A percentile compares a stretch with the other conserved stretches of the same genome.
Conservation (phyloP, 2,113 vertebrate species). For the Tragelaphus imberbis region DNA sequence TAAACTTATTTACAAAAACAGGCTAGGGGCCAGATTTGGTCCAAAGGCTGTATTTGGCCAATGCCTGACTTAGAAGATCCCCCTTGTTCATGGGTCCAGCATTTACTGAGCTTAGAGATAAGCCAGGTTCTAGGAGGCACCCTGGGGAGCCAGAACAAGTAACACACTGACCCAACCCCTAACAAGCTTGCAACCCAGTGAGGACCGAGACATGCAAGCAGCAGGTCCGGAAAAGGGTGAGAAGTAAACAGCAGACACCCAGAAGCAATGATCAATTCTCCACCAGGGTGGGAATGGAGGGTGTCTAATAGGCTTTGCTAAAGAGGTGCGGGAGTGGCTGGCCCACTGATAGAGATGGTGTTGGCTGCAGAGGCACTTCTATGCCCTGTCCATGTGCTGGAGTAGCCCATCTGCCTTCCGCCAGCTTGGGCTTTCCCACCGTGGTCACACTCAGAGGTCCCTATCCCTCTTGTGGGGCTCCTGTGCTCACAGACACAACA, state of each 20-base stretch:
- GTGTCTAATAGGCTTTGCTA: background rate
- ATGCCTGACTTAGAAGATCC: background rate
- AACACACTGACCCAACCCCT: too few relatives aligned
- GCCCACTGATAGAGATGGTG: background rate
- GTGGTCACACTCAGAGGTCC: accelerated
- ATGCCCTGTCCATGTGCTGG: accelerated
- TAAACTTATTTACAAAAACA: background rate
- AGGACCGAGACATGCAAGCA: accelerated
- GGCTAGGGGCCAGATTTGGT: background rate
- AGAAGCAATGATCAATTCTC: background rate
- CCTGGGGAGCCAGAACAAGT: too few relatives aligned
- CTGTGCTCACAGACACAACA: background rate
- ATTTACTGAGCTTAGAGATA: background rate
- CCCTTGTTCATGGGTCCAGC: background rate
- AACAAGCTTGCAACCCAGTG: background rate
- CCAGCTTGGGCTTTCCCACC: background rate
- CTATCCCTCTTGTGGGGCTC: background rate
- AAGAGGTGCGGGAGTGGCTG: accelerated
- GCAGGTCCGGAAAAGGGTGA: background rate
- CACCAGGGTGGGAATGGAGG: too few relatives aligned
- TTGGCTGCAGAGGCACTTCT: background rate
- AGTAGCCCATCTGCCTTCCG: background rate
- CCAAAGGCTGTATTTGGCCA: background rate
- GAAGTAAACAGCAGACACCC: background rate
- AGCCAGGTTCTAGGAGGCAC: background rate